Base-by-base conservation (phyloP, 2,888 invertebrate genomes). In the Polymixis lichenea region DNA sequence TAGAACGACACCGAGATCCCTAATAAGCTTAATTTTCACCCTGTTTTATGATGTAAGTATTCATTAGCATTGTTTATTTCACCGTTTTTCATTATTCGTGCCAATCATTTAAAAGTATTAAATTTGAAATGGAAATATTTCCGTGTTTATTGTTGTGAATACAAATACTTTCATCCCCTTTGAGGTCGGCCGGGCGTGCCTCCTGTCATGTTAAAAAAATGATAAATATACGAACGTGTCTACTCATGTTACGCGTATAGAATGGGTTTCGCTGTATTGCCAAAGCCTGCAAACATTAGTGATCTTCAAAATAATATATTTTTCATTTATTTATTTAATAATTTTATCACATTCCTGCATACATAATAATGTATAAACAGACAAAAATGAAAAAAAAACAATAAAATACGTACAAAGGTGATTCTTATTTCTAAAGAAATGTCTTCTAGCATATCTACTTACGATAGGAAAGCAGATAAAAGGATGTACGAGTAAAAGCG, bases 151-250 rank as follows among this genome's bases (percentile, higher is more conserved):
- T 70, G 51, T 83, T 58, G 55, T 56, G 60, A 72, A 84, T 72
- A 65, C 72, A 80, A 80, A 77, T 64, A 79, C 62, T 55, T 72
- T 79, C n/a, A 68, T 61, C 69, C 80, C 56, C 46, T 66, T 72
- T 69, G 82, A 64, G 82, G 82, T 46, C 53, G 65, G 55, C 7
- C 32, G 51, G 56, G 84, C 80, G 65, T 72, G 43, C 80, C 80
- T 61, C 60, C 69, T 81, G 81, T 84, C 81, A 72, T 38, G 51
- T 81, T 62, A 22, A 55, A 80, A n/a, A 72, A 81, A 74, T 77
- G 61, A 77, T 81, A 62, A 62, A 77, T 76, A 49, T 61, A 53
- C 46, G 32, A 32, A 74, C 55, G 49, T 62, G 74, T 73, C 61
- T 75, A 78, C 79, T 56, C 38, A 56, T 53, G 46, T 25, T 73